Evolutionary conservation across 2,113 vertebrate genomes (phyloP).

Genomic region (Oreochromis aureus): DNA sequence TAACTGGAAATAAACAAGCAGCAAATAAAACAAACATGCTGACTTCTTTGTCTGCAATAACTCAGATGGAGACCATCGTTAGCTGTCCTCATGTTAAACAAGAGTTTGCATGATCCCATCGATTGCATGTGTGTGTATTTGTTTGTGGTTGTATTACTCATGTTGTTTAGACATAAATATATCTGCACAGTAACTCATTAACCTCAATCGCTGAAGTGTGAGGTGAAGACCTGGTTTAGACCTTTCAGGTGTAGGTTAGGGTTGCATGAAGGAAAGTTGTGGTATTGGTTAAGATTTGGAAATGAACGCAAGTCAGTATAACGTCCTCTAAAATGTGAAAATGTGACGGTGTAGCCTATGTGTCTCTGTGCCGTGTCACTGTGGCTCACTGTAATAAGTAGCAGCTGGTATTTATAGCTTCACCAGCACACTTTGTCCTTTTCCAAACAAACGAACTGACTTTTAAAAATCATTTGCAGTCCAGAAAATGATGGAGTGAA

Average conservation of each 20-base stretch:
- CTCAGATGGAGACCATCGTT: neutral
- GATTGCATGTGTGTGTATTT: neutral
- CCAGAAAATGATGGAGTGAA: slow-evolving; percentile 27
- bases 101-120: neutral
- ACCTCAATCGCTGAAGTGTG: neutral
- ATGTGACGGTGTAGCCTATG: neutral
- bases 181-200: neutral
- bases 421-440: slow-evolving; percentile 33
- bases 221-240: neutral
- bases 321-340: neutral
- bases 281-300: neutral
- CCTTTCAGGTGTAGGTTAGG: neutral
- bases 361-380: slow-evolving; percentile 3
- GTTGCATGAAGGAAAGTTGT: neutral
- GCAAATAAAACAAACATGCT: neutral
- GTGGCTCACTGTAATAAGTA: slow-evolving; percentile 47
- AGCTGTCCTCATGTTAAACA: neutral
- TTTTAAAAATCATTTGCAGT: slow-evolving; percentile 53
- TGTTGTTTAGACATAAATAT: neutral
- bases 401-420: slow-evolving; percentile 49
- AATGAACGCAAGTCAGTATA: neutral
- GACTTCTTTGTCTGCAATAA: neutral
- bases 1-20: neutral
- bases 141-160: neutral
- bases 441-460: slow-evolving; percentile 47